A percentile compares a stretch with the other conserved stretches of the same genome.
These are phyloP conservation scores for Sclerurus mexicanus DNA, from an alignment of 2,113 vertebrate genomes.

Conservation along the genomic window DNA sequence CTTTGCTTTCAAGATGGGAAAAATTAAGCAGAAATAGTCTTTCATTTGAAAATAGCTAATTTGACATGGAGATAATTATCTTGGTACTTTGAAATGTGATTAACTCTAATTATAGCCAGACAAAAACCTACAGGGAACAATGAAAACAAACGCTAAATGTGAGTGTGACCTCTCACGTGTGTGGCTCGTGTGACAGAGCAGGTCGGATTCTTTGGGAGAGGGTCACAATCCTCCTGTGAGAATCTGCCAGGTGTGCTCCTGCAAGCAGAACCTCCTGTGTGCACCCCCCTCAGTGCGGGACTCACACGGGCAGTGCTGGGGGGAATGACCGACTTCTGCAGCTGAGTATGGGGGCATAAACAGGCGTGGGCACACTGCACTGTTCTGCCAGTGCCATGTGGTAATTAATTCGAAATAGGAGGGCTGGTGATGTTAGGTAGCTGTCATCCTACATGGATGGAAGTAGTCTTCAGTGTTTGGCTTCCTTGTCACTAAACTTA, in stretches of 20 bases:
- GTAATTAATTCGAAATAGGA: background rate
- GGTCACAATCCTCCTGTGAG: background rate
- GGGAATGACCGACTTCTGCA: too few relatives aligned
- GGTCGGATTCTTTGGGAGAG: background rate
- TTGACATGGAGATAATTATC: conserved; percentile 46
- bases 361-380: background rate
- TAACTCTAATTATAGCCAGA: conserved; percentile 18
- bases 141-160: conserved; percentile 6
- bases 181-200: background rate
- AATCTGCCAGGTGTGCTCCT: background rate
- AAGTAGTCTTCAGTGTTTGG: background rate
- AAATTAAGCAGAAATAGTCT: conserved; percentile 41
- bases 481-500: background rate
- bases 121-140: background rate
- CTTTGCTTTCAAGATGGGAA: conserved; percentile 26
- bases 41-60: conserved; percentile 54
- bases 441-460: background rate
- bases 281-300: background rate
- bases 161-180: background rate
- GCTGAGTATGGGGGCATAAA: too few relatives aligned
- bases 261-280: background rate
- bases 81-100: conserved; percentile 48
- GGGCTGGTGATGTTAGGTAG: background rate
- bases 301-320: accelerated
- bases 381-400: background rate